Evolutionary conservation across 1,140 invertebrate genomes (phyloP).

Genomic region (Hyles euphorbiae): DNA sequence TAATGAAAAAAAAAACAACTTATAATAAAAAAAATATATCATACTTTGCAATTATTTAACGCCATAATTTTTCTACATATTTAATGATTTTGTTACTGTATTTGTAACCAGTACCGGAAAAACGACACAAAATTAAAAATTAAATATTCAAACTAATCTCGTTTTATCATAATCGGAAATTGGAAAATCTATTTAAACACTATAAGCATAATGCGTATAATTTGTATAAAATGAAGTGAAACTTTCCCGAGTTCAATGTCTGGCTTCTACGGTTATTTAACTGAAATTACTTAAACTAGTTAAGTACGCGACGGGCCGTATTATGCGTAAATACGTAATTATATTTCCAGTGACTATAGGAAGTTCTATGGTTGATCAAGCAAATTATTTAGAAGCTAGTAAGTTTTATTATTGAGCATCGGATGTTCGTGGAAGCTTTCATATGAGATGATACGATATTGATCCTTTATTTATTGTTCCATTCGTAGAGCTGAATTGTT

Average conservation of each 20-base stretch:
- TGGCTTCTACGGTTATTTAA: constrained; percentile 9
- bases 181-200: background rate
- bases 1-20: no score
- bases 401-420: no score
- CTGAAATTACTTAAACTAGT: constrained; percentile 13
- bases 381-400: background rate
- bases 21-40: no score
- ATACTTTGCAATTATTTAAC: no score
- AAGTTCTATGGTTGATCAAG: background rate
- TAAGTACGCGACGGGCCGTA: constrained; percentile 18
- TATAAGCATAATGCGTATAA: background rate
- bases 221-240: constrained; percentile 6
- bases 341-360: background rate
- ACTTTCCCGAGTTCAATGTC: constrained; percentile 16
- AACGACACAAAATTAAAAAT: no score
- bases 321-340: constrained; percentile 14
- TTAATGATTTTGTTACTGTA: no score
- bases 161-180: no score
- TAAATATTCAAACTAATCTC: no score
- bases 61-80: no score
- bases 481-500: background rate
- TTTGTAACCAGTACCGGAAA: no score
- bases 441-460: no score
- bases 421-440: no score
- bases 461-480: background rate